These are phyloP conservation scores for Atractosteus spatula DNA, from an alignment of 2,113 vertebrate species.

Conservation along the genomic window DNA sequence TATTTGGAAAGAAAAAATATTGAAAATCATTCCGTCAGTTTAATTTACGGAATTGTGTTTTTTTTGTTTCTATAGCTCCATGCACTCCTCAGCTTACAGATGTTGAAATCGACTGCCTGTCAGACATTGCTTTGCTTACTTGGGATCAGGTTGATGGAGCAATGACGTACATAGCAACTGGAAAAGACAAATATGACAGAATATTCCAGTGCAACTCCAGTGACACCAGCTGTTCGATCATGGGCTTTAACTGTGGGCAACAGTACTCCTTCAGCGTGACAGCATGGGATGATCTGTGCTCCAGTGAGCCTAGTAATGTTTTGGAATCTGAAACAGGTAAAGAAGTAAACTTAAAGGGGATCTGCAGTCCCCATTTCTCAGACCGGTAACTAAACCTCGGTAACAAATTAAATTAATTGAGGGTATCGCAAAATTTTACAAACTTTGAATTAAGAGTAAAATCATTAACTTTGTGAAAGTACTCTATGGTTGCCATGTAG, in stretches of 20 bases:
- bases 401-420: too few relatives aligned
- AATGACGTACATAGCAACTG: slow-evolving; percentile 40
- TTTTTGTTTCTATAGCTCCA: slow-evolving; percentile 47
- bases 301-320: slow-evolving; percentile 50
- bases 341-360: neutral
- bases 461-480: too few relatives aligned
- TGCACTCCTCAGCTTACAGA: slow-evolving; percentile 50
- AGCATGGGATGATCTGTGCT: slow-evolving; percentile 51
- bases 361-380: too few relatives aligned
- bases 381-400: too few relatives aligned
- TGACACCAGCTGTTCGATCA: slow-evolving; percentile 43
- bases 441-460: too few relatives aligned
- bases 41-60: neutral
- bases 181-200: slow-evolving; percentile 31
- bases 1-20: too few relatives aligned
- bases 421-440: too few relatives aligned
- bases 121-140: slow-evolving; percentile 55
- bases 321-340: slow-evolving; percentile 54
- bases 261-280: slow-evolving; percentile 53
- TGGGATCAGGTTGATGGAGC: slow-evolving; percentile 46
- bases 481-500: too few relatives aligned
- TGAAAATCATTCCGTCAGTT: too few relatives aligned
- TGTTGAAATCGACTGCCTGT: slow-evolving; percentile 63
- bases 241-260: slow-evolving; percentile 55
- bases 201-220: slow-evolving; percentile 46